These are phyloP conservation scores for Cloeon dipterum DNA, from an alignment of 2,888 invertebrate genomes.

Conservation along the genomic window DNA sequence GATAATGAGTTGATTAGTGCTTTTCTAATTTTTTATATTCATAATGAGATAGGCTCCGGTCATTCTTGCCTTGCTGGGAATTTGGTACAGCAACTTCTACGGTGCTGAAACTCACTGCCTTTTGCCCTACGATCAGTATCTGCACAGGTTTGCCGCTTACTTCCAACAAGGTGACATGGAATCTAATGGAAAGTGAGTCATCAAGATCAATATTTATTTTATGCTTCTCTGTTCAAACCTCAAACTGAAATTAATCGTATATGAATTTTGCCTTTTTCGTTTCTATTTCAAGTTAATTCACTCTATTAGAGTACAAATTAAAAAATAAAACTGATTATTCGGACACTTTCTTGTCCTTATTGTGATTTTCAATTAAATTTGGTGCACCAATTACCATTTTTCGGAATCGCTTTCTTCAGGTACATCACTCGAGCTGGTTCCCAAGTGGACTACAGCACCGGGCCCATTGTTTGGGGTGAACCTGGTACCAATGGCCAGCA, in stretches of 20 bases:
- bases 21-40: background rate
- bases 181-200: conserved; percentile 80
- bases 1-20: background rate
- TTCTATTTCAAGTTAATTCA: no score
- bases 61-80: conserved; percentile 70
- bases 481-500: conserved; percentile 99
- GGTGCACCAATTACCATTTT: background rate
- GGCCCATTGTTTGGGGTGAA: conserved; percentile 91
- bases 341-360: no score
- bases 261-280: no score
- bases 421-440: conserved; percentile 52
- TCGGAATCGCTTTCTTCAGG: conserved; percentile 10
- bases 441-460: conserved; percentile 33
- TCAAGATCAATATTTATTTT: background rate
- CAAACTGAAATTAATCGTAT: no score
- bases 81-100: conserved; percentile 90
- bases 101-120: conserved; percentile 90
- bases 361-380: no score
- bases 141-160: conserved; percentile 97
- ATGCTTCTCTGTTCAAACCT: conserved; percentile 8
- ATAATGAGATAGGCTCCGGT: conserved; percentile 52
- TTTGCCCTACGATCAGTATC: conserved; percentile 94
- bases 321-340: no score
- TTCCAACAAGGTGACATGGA: conserved; percentile 99
- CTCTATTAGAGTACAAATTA: no score